These are phyloP conservation scores for Zeus faber DNA, from an alignment of 2,113 vertebrate genomes.

Conservation along the genomic window DNA sequence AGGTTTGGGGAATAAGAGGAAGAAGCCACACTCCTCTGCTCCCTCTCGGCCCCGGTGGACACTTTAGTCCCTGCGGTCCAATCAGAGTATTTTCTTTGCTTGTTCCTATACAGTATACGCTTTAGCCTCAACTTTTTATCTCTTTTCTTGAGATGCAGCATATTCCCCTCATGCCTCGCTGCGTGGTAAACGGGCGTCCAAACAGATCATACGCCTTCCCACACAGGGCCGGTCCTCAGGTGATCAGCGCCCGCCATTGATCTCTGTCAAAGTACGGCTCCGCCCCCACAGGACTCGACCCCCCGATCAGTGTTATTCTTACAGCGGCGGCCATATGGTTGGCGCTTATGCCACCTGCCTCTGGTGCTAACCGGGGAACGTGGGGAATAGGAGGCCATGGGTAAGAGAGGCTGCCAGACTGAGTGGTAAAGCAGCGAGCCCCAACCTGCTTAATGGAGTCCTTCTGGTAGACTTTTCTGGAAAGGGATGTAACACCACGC, in stretches of 20 bases:
- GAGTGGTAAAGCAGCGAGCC: constrained; percentile 43
- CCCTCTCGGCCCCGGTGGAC: constrained; percentile 33
- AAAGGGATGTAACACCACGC: constrained; percentile 12
- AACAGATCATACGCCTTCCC: constrained; percentile 52
- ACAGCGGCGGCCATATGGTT: constrained; percentile 65
- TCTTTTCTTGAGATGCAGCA: background rate
- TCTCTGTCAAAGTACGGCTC: constrained; percentile 54
- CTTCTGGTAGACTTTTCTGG: constrained; percentile 30
- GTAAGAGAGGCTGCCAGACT: constrained; percentile 16
- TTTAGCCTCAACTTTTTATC: background rate
- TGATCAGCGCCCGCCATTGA: constrained; percentile 66
- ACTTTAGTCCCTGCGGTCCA: constrained; percentile 36
- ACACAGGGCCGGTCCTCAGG: constrained; percentile 43
- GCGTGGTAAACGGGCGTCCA: constrained; percentile 30
- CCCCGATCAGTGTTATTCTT: constrained; percentile 56
- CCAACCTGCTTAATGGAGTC: constrained; percentile 58
- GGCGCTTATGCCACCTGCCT: constrained; percentile 63
- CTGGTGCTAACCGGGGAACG: constrained; percentile 44
- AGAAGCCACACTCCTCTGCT: constrained; percentile 37
- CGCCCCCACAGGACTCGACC: constrained; percentile 50
- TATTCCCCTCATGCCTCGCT: constrained; percentile 25
- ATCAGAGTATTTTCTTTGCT: constrained; percentile 23
- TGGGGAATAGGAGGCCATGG: background rate
- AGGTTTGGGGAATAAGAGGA: constrained; percentile 48
- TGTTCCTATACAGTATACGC: no score